phyloP scores from a whole-genome alignment of 1,140 invertebrate species.

The Onthophagus taurus region DNA sequence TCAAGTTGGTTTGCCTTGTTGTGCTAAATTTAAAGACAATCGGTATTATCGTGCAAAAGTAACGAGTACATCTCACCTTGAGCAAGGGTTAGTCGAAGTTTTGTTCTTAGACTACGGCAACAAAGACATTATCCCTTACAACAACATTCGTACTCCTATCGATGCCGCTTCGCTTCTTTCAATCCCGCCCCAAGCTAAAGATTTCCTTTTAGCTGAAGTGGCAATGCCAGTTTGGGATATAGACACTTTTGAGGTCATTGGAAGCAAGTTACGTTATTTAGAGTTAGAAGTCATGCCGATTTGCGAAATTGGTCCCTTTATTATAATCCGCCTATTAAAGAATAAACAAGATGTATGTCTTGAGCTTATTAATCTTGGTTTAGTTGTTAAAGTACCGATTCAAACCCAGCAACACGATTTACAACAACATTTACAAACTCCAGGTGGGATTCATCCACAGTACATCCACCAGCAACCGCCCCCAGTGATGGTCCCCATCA shows the following conservation, averaged over 20 bases:
- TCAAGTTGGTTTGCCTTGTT: constrained; percentile 45
- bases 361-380: constrained; percentile 26
- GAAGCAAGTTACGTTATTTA: constrained; percentile 39
- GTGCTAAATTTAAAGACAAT: constrained; percentile 54
- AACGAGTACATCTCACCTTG: constrained; percentile 36
- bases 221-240: constrained; percentile 42
- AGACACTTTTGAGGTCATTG: constrained; percentile 35
- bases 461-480: background rate
- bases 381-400: constrained; percentile 15
- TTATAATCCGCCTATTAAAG: constrained; percentile 38
- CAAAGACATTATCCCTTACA: constrained; percentile 43
- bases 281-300: constrained; percentile 40
- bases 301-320: constrained; percentile 32
- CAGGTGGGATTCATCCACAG: background rate
- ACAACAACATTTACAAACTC: constrained; percentile 9
- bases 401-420: constrained; percentile 17
- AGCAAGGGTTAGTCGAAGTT: constrained; percentile 44
- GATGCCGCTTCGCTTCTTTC: constrained; percentile 42
- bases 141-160: constrained; percentile 46
- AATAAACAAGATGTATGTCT: constrained; percentile 39
- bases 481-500: background rate
- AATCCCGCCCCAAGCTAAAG: constrained; percentile 44
- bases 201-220: constrained; percentile 46
- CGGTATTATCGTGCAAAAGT: constrained; percentile 53
- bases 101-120: constrained; percentile 66